These are phyloP conservation scores for Forbesichthys agassizii DNA, from an alignment of 2,113 vertebrate genomes.

Conservation along the genomic window DNA sequence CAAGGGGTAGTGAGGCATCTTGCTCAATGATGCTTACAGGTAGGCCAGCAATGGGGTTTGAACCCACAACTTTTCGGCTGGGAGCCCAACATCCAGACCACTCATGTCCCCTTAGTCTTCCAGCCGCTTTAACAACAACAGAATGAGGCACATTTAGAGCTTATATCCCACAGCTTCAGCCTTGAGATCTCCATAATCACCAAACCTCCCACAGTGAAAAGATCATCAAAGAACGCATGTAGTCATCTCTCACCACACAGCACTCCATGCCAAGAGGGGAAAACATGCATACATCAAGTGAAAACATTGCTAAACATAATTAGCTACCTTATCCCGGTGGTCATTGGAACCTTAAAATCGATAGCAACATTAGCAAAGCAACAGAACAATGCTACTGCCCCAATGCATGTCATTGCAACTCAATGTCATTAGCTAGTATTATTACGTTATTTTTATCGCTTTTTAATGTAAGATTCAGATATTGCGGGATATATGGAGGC, in stretches of 20 bases:
- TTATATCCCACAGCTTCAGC: conserved; percentile 60
- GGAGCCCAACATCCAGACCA: too few relatives aligned
- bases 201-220: conserved; percentile 71
- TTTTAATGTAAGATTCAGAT: conserved; percentile 7
- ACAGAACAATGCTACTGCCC: conserved; percentile 26
- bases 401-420: conserved; percentile 14
- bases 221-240: conserved; percentile 74
- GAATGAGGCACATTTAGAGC: conserved; percentile 50
- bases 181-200: conserved; percentile 74
- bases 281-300: conserved; percentile 73
- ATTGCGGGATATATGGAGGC: conserved; percentile 1
- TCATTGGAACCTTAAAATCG: conserved; percentile 68
- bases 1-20: too few relatives aligned
- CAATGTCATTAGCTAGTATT: conserved; percentile 8
- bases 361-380: conserved; percentile 60
- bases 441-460: conserved; percentile 13
- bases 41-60: too few relatives aligned
- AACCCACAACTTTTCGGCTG: too few relatives aligned
- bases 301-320: conserved; percentile 67
- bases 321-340: conserved; percentile 69
- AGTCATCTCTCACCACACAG: conserved; percentile 68
- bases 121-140: conserved; percentile 31
- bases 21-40: too few relatives aligned
- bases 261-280: conserved; percentile 64
- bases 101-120: too few relatives aligned